Percentiles rank a stretch among this genome's conserved stretches.
phyloP scores from a whole-genome alignment of 2,797 vertebrate species.

The Pteronotus mesoamericanus region DNA sequence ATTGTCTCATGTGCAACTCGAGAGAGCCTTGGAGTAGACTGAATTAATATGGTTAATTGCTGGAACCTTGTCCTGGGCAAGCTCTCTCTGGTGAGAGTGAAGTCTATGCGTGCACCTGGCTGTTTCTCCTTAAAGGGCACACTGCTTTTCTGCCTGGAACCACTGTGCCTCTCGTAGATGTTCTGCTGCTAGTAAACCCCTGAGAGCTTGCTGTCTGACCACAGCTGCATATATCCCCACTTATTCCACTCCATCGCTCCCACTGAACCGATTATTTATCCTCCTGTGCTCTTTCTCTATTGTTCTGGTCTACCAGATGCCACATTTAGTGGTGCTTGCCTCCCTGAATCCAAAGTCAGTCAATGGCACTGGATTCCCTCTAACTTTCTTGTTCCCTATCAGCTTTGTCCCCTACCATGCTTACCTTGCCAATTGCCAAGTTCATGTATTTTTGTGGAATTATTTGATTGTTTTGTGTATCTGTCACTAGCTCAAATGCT shows the following conservation, averaged over 20 bases:
- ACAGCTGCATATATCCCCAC: background rate
- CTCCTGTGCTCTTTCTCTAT: background rate
- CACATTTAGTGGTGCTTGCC: background rate
- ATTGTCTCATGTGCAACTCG: background rate
- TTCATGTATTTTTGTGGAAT: background rate
- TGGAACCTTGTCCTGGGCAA: background rate
- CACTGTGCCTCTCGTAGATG: background rate
- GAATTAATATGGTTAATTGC: background rate
- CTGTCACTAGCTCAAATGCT: background rate
- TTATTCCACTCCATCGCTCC: background rate
- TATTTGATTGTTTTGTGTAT: background rate
- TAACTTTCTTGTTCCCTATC: background rate
- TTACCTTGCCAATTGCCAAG: background rate
- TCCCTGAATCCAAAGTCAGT: background rate
- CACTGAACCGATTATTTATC: background rate
- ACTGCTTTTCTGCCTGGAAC: background rate
- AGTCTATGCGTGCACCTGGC: accelerated
- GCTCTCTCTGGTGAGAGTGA: background rate
- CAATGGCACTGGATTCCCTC: background rate
- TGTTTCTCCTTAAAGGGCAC: background rate
- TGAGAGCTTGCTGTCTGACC: background rate
- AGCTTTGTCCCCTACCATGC: background rate
- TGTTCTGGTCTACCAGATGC: background rate
- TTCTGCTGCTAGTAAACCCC: background rate
- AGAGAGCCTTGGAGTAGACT: background rate